Base-by-base conservation (phyloP, 2,888 invertebrate species). In the Ormyrus rosae region DNA sequence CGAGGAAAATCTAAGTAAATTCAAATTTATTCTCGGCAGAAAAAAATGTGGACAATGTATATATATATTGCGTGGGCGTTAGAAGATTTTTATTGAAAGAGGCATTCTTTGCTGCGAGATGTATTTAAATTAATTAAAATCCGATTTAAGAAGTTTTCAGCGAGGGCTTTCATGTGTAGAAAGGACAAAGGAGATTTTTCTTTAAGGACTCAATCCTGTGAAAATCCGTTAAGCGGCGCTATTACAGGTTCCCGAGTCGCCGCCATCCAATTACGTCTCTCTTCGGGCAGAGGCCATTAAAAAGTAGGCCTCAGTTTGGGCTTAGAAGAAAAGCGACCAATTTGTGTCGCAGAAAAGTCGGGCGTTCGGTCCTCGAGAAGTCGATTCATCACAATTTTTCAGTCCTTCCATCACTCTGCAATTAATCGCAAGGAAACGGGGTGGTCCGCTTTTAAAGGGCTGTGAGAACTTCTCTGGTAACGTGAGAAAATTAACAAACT, bases 341-440 rank as follows among this genome's bases (percentile, higher is more conserved):
- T 58, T 67, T 61, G 55, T 63, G 69, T 69, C 46, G 61, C 61
- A 48, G 65, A 56, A 76, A 61, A 19, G 60, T 68, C 19, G 5
- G 13, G 3, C 50, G 2, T 63, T 56, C 48, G 69, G 56, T 65
- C 56, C 50, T 65, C 50, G 56, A 11, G 50, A 11, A n/a, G 58
- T 50, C 65, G 65, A 74, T 74, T 65, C 65, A 74, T 74, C 74
- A 74, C n/a, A 74, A 74, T 74, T 74, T 74, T 67, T 74, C 74
- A 65, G 58, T 58, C 50, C 8, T 6, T 8, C 64, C 64, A 7
- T n/a, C 55, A 51, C 72, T 19, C 61, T 56, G 8, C 55, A n/a
- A 48, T 11, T 48, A 56, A 72, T 73, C 73, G 19, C 56, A 48
- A 56, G 19, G 55, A 55, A 55, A 51, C 34, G 19, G 53, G 19